Evolutionary conservation across 1,140 invertebrate genomes (phyloP), one percentile per base, ranked within the genome.

Genomic region (Drosophila nigromelanica): DNA sequence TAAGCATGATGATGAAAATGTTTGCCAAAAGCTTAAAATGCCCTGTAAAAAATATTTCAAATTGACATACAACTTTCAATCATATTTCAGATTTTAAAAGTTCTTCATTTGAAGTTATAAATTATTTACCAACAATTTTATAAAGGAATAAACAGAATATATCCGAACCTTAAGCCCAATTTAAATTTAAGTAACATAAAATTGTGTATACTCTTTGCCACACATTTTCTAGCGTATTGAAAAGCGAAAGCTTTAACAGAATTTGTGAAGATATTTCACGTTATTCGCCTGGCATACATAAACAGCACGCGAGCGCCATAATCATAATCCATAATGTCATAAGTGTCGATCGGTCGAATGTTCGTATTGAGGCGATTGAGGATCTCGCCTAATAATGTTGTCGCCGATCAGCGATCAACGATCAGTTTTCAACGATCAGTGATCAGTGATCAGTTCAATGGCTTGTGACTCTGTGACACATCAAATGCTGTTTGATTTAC

Each of bases 241-340:
- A 67, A 75, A 75, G 58, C 58, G 58, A 71, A 70, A 75, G 67
- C 66, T 52, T 33, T n/a, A 15, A 37, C 45, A 33, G 33, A 43
- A 43, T 58, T 7, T 52, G 67, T 45, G 58, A 54, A 64, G 62
- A 51, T 79, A 79, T 77, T 89, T 72, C 39, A 55, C 47, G 54
- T 73, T 76, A 82, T 82, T 76, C 64, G 79, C 54, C 39, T 77
- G 83, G 83, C 83, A 87, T 87, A 87, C 83, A 87, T 89, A 87
- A 87, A 73, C 73, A 87, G 83, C 83, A 87, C 83, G 83, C 83
- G 83, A 87, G 83, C 85, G 83, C 83, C 85, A 89, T 87, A 89
- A 86, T 89, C 80, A 83, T 83, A 83, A 83, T 85, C 79, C 83
- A 76, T 89, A 87, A 89, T 89, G 83, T 89, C 73, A 72, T 66